Evolutionary conservation across 2,113 vertebrate species (phyloP).

Genomic region (Corydoras sp.): DNA sequence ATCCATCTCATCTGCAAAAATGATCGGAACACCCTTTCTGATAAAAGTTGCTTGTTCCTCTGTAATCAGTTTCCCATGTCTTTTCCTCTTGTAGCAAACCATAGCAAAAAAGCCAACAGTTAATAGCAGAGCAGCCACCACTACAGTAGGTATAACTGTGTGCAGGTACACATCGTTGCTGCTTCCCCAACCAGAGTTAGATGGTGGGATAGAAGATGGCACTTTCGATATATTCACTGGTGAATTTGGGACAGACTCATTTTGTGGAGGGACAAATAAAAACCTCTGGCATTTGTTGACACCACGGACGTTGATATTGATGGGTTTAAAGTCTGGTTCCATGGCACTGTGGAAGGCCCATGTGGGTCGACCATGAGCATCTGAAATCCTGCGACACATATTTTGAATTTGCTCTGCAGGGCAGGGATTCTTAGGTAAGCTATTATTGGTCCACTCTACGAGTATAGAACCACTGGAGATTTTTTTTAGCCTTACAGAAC

Average conservation of each 20-base stretch:
- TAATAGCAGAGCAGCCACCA: constrained; percentile 88
- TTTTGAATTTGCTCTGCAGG: constrained; percentile 79
- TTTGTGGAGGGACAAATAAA: constrained; percentile 75
- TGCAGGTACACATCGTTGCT: constrained; percentile 89
- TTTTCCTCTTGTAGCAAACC: constrained; percentile 95
- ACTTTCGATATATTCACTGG: constrained; percentile 5
- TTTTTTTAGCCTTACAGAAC: constrained; percentile 79
- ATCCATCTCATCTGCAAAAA: constrained; percentile 92
- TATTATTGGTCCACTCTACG: constrained; percentile 94
- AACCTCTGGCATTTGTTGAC: constrained; percentile 78
- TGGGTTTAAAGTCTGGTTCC: constrained; percentile 85
- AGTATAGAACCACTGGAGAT: constrained; percentile 83
- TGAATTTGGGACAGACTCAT: constrained; percentile 46
- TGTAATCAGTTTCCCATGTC: constrained; percentile 88
- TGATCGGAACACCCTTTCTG: constrained; percentile 95
- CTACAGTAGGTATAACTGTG: constrained; percentile 90
- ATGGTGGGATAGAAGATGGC: constrained; percentile 60
- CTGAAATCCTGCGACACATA: constrained; percentile 76
- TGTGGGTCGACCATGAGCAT: constrained; percentile 73
- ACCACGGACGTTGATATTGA: constrained; percentile 74
- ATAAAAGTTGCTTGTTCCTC: constrained; percentile 98
- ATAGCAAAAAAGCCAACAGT: constrained; percentile 92
- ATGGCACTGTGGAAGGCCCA: constrained; percentile 70
- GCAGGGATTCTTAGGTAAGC: constrained; percentile 77
- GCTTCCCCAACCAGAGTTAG: constrained; percentile 76